Base-by-base conservation (phyloP, 2,113 vertebrate species). In the pig (Sus scrofa) region DNA sequence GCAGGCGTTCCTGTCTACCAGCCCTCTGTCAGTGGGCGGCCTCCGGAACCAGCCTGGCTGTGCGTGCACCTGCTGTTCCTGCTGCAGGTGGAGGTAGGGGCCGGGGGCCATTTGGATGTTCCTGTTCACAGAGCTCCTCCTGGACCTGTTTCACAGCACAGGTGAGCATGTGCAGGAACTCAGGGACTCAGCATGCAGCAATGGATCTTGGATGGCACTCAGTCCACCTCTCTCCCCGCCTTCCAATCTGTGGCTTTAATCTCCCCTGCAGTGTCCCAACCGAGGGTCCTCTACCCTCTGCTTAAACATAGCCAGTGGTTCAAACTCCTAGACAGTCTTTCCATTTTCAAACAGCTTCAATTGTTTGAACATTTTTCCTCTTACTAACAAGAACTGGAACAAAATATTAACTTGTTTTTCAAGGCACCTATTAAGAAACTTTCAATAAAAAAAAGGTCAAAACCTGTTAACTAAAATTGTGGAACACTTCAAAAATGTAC, bases 361-460 rank as follows among this genome's bases (percentile, higher is more conserved):
- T 32, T 27, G 32, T 30, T 26, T 26, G 63, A 84, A 63, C 27
- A 79, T 56, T 26, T n/a, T 87, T 84, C 63, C 65, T 93, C n/a
- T 67, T 54, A 82, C 52, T 77, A 96, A 54, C 34, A 52, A 27
- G 37, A 24, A 24, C 30, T 22, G 32, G 39, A 78, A 34, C 78
- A 60, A 95, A 83, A 79, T 83, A 30, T 50, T 30, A 52, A 54
- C 83, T 79, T 86, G 30, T 70, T 77, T 91, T 56, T 54, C 7
- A 18, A 71, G 54, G 32, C 30, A 65, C 26, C 54, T 68, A 70
- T 18, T 87, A 56, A 91, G 67, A 54, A 27, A 44, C 71, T 86
- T 88, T 86, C 30, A 77, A 65, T 60, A 22, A 32, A 27, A 84
- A 56, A 54, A 20, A 22, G 11, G 52, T 73, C 56, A 74, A 32